Base-by-base conservation (phyloP, 53 echinoderm and acorn worm species). In the Holothuria leucospilota region DNA sequence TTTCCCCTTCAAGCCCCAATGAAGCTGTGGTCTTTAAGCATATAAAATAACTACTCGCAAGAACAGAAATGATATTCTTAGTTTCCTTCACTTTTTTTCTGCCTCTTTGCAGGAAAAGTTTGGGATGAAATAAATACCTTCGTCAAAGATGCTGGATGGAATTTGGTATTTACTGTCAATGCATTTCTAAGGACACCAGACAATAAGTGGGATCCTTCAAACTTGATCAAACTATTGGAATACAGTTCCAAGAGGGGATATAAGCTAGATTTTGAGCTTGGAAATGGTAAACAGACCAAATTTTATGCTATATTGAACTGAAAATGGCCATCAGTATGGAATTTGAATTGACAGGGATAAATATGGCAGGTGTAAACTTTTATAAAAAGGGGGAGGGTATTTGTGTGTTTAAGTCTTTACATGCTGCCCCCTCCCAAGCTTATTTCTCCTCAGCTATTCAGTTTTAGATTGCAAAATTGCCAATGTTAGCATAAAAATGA, bases 101-200 rank as follows among this genome's bases (percentile, higher is more conserved):
- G 20, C 24, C 12, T 12, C 7, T 72, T 21, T 30, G 13, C 86
- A 85, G 86, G 26, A 75, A 27, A 60, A 34, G 74, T 75, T 13
- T 86, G 86, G 86, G 78, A 86, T 77, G 62, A 59, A 21, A 58
- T 86, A 20, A 77, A 86, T 39, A 20, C 59, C 2, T 86, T 86
- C 20, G 21, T 26, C 12, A 34, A 46, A 25, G 51, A 86, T 23
- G 86, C 63, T 41, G 86, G 86, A 75, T 77, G 34, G 62, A 34
- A 75, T 30, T 63, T 77, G 18, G 63, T 86, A 18, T 86, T 86
- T 86, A 77, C 53, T 26, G 25, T 62, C 21, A 86, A 77, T 39
- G 77, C 77, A 15, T 77, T 86, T 11, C 52, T 86, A 8, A 60
- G 86, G 42, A 62, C 59, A 41, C 62, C 40, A 8, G 61, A 59